Percentiles rank a stretch among this genome's conserved stretches.
These are phyloP conservation scores for Julus scandinavius DNA, from an alignment of 2,888 invertebrate genomes.

Conservation along the genomic window DNA sequence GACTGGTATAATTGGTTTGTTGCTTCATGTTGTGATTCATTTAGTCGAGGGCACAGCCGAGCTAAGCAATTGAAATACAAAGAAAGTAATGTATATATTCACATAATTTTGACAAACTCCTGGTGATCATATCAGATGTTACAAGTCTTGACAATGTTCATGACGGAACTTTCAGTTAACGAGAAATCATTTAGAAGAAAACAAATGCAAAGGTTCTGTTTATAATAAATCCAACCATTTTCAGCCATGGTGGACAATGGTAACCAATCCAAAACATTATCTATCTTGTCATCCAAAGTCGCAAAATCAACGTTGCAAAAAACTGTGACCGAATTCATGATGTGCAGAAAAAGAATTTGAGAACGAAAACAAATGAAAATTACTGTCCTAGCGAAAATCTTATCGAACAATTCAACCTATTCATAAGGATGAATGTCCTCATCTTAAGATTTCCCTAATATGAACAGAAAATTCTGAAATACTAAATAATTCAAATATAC, in stretches of 20 bases:
- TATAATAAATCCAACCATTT: not conserved
- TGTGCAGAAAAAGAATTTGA: too few relatives aligned
- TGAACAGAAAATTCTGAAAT: not conserved
- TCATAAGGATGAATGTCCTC: not conserved
- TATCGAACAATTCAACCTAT: not conserved
- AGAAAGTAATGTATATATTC: not conserved
- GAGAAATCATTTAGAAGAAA: slow-evolving; percentile 35
- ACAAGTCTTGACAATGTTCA: not conserved
- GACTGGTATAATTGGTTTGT: slow-evolving; percentile 43
- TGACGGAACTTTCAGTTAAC: not conserved
- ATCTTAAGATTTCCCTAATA: not conserved
- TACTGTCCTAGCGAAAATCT: not conserved
- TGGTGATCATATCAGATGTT: not conserved
- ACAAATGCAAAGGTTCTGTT: not conserved
- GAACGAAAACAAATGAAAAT: too few relatives aligned
- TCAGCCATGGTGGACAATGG: not conserved
- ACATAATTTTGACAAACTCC: not conserved
- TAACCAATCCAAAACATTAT: not conserved
- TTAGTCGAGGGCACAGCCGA: slow-evolving; percentile 10
- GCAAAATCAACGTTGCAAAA: too few relatives aligned
- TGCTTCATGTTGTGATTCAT: not conserved
- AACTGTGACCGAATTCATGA: too few relatives aligned
- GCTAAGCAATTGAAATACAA: slow-evolving; percentile 19
- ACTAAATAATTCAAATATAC: not conserved
- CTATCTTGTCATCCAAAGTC: not conserved